phyloP scores from a whole-genome alignment of 2,797 vertebrate genomes.

The Protosalanx chinensis region DNA sequence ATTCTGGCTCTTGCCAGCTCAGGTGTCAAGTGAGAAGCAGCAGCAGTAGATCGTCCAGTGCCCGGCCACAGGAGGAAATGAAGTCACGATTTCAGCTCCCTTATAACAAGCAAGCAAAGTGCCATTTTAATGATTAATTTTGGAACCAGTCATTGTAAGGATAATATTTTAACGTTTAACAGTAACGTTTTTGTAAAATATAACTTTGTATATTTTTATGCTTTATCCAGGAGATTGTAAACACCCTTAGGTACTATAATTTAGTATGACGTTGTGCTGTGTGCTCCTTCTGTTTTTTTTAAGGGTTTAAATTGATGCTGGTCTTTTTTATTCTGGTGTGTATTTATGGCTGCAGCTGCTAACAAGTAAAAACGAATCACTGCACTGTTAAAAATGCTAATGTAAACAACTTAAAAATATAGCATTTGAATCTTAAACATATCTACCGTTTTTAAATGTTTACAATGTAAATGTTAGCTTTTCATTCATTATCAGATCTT shows the following conservation, averaged over 20 bases:
- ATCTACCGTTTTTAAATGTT: background rate
- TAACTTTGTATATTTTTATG: constrained; percentile 48
- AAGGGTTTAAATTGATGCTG: constrained; percentile 13
- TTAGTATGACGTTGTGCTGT: constrained; percentile 25
- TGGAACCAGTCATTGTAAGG: constrained; percentile 37
- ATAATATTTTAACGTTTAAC: constrained; percentile 46
- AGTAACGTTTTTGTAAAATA: constrained; percentile 15
- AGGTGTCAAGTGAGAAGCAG: constrained; percentile 85
- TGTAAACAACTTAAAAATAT: background rate
- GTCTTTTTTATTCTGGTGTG: constrained; percentile 26
- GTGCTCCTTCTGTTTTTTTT: constrained; percentile 2
- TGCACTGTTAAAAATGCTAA: constrained; percentile 8
- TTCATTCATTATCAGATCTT: too few species aligned
- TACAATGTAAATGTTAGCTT: constrained; percentile 1
- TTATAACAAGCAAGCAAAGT: constrained; percentile 29
- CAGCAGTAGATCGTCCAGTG: constrained; percentile 55
- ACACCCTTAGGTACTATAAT: constrained; percentile 40
- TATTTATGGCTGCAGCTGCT: constrained; percentile 17
- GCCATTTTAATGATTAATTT: constrained; percentile 34
- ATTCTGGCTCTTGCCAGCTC: constrained; percentile 93
- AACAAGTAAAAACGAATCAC: background rate
- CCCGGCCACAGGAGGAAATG: background rate
- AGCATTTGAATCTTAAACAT: too few species aligned
- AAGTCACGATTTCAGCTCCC: constrained; percentile 16
- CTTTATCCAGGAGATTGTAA: constrained; percentile 38